A percentile compares a stretch with the other conserved stretches of the same genome.
These are phyloP conservation scores for Lampropteryx suffumata DNA, from an alignment of 2,888 invertebrate species.

Conservation along the genomic window DNA sequence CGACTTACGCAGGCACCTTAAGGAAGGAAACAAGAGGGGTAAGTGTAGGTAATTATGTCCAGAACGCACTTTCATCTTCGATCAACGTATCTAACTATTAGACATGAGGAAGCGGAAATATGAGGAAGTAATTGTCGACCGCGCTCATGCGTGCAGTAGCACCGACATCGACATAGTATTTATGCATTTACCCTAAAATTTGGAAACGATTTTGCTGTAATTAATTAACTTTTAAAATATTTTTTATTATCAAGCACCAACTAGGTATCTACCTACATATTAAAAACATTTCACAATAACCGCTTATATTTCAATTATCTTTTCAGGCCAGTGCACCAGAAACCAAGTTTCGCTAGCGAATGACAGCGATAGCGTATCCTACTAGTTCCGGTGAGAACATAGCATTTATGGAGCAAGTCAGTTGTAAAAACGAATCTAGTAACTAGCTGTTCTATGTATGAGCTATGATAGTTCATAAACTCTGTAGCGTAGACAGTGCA, in stretches of 20 bases:
- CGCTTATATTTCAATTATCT: conserved; percentile 57
- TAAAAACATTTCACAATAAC: conserved; percentile 39
- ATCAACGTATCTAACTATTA: conserved; percentile 26
- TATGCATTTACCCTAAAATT: too few relatives aligned
- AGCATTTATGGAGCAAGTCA: conserved; percentile 12
- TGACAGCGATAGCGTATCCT: conserved; percentile 58
- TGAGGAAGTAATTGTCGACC: conserved; percentile 54
- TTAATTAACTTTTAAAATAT: too few relatives aligned
- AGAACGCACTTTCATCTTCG: conserved; percentile 53
- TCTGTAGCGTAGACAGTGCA: conserved; percentile 33
- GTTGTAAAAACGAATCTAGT: not conserved
- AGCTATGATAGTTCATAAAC: conserved; percentile 16
- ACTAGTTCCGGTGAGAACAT: conserved; percentile 36
- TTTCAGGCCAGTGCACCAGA: conserved; percentile 62
- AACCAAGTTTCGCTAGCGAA: conserved; percentile 52
- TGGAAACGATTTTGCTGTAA: too few relatives aligned
- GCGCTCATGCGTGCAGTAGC: conserved; percentile 47
- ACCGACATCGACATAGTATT: too few relatives aligned
- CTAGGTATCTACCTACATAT: too few relatives aligned
- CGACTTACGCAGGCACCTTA: not conserved
- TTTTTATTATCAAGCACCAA: too few relatives aligned
- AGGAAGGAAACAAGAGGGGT: conserved; percentile 1
- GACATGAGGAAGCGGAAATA: conserved; percentile 53
- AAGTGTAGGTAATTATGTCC: conserved; percentile 12
- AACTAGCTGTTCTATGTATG: too few relatives aligned